Evolutionary conservation across 2,113 vertebrate species (phyloP).

Genomic region (Ginglymostoma cirratum): DNA sequence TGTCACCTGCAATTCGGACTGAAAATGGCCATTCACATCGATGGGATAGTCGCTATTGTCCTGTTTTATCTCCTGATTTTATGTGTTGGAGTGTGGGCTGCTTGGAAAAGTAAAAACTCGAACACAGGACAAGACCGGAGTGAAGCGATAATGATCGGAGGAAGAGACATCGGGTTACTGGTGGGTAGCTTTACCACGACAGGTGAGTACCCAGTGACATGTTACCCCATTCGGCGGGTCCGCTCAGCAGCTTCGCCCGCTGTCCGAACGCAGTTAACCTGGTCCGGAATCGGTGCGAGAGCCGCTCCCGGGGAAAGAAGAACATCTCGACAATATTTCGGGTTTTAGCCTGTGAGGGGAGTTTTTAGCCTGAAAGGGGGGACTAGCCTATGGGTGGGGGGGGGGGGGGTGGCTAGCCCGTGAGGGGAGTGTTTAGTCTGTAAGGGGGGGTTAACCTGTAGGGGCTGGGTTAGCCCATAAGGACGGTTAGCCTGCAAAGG

Average conservation of each 20-base stretch:
- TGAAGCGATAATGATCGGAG: slow-evolving; percentile 90
- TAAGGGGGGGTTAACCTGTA: no score
- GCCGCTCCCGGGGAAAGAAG: not conserved
- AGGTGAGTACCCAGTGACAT: slow-evolving; percentile 58
- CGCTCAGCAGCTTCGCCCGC: not conserved
- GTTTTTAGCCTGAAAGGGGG: no score
- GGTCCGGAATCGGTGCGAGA: not conserved
- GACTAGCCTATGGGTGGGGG: no score
- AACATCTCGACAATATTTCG: not conserved
- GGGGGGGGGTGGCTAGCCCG: no score
- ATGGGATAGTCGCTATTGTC: slow-evolving; percentile 84
- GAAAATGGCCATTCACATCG: slow-evolving; percentile 75
- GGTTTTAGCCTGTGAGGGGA: not conserved
- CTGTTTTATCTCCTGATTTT: slow-evolving; percentile 88
- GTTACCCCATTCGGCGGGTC: not conserved
- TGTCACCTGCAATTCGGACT: not conserved
- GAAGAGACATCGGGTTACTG: slow-evolving; percentile 88
- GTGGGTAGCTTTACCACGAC: slow-evolving; percentile 98
- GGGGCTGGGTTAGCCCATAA: no score
- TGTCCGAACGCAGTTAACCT: not conserved
- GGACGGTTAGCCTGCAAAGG: no score
- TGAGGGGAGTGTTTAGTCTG: no score
- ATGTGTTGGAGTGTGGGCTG: slow-evolving; percentile 91
- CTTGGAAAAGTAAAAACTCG: slow-evolving; percentile 91
- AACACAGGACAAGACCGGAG: slow-evolving; percentile 68